These are phyloP conservation scores for Eretmocerus hayati DNA, from an alignment of 2,888 invertebrate species.

Conservation along the genomic window DNA sequence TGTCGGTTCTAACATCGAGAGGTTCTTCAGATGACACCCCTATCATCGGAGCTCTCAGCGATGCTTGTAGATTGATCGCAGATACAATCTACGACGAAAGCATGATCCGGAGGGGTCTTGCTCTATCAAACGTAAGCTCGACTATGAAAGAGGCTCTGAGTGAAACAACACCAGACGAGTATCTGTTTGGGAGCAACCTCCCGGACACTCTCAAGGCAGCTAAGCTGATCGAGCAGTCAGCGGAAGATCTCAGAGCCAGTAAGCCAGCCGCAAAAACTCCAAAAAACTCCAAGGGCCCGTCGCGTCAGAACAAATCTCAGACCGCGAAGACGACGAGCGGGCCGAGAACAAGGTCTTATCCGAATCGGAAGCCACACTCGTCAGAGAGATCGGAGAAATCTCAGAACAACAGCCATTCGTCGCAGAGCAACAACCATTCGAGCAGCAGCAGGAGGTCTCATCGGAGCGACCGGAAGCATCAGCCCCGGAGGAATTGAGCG, in stretches of 20 bases:
- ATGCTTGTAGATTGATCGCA: not conserved
- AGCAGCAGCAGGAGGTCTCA: too few relatives aligned
- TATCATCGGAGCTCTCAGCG: not conserved
- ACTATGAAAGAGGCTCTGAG: not conserved
- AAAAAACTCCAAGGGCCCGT: too few relatives aligned
- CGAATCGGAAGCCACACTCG: not conserved
- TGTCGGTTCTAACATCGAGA: not conserved
- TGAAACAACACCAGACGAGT: not conserved
- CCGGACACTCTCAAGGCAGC: not conserved
- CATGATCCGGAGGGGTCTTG: constrained; percentile 1
- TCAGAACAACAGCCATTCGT: too few relatives aligned
- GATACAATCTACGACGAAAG: constrained; percentile 1
- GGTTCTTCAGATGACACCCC: not conserved
- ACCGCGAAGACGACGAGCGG: not conserved
- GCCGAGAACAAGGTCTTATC: not conserved
- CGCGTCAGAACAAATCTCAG: not conserved
- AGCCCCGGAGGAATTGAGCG: not conserved
- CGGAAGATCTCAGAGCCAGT: not conserved
- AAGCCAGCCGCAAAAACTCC: too few relatives aligned
- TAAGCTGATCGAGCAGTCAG: not conserved
- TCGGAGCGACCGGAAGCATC: not conserved
- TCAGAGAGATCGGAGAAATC: too few relatives aligned
- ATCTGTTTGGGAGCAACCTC: not conserved
- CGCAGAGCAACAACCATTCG: too few relatives aligned
- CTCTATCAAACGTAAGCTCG: not conserved